Evolutionary conservation across 2,113 vertebrate species (phyloP), one percentile per base, ranked within the genome.

Genomic region (Brachypteracias leptosomus): DNA sequence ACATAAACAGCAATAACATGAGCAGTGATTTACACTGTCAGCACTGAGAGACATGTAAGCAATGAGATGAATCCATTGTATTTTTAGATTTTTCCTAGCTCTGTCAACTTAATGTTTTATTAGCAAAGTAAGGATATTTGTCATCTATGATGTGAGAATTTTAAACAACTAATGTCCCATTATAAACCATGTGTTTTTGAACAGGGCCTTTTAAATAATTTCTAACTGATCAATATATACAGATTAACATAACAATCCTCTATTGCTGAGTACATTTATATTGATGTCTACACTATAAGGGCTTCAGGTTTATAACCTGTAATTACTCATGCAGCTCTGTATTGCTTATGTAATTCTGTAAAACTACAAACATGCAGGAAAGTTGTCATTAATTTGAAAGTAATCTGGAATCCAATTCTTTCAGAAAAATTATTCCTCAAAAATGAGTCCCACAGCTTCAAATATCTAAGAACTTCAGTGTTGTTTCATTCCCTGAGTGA

Each of bases 381-480:
- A 92, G 25, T n/a, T 72, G 44, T 49, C 31, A 12, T 78, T 90
- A 86, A 88, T 92, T 93, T 94, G 83, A 83, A 96, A 91, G 35
- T 86, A 94, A 89, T 85, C 66, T 75, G 74, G 51, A 83, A 94
- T 89, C 38, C 51, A 93, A 75, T 85, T 88, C 36, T 66, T 88
- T 51, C 62, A 80, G 71, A 74, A 36, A 73, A 73, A 85, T 90
- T 80, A 80, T 86, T 88, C 55, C 13, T 25, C 7, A 16, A 62
- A 84, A 94, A 76, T 35, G 12, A 88, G 68, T 95, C 83, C 68
- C 90, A 81, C 42, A 42, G 46, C 88, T 92, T 88, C 75, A 94
- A 73, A 91, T 88, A 55, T 68, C 85, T 47, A 89, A 79, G 51
- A 83, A 70, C 14, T 82, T 85, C 46, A 15, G 7, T 22, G 54